A percentile compares a stretch with the other conserved stretches of the same genome.
Conservation (phyloP, 2,113 vertebrate genomes). For the Strigops habroptila region DNA sequence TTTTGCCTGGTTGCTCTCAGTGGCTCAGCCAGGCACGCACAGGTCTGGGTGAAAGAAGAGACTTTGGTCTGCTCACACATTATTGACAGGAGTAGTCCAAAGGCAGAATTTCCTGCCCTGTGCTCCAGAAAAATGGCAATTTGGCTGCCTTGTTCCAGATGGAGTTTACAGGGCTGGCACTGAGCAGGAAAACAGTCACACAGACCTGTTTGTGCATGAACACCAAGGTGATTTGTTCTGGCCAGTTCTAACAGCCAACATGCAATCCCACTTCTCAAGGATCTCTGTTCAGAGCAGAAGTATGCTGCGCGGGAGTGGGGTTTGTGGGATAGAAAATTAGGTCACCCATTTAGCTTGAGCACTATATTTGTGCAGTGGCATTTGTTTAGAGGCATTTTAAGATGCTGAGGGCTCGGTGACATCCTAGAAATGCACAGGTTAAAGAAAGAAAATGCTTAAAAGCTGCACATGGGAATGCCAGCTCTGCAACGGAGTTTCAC, state of each 20-base stretch:
- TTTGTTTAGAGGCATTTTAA: neutral
- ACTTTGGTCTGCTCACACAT: neutral
- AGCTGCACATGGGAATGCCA: neutral
- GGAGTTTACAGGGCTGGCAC: neutral
- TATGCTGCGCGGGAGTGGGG: rapidly evolving
- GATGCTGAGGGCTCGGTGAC: neutral
- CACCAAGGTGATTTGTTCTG: neutral
- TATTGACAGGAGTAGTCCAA: neutral
- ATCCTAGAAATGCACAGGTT: neutral
- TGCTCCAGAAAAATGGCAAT: neutral
- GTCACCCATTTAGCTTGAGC: neutral
- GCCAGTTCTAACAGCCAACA: neutral
- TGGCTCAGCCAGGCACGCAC: neutral
- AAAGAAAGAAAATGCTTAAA: neutral
- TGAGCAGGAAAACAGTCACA: neutral
- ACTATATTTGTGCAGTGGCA: neutral
- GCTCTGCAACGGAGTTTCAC: neutral
- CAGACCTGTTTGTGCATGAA: neutral
- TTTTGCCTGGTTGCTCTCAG: neutral
- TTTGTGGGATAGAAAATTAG: neutral
- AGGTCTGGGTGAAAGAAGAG: neutral
- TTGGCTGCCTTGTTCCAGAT: neutral
- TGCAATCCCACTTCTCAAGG: neutral
- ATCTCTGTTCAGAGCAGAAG: neutral
- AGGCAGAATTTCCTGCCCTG: neutral